Base-by-base conservation (phyloP, 35 echinoderm and acorn worm genomes). In the Amphiura filiformis region DNA sequence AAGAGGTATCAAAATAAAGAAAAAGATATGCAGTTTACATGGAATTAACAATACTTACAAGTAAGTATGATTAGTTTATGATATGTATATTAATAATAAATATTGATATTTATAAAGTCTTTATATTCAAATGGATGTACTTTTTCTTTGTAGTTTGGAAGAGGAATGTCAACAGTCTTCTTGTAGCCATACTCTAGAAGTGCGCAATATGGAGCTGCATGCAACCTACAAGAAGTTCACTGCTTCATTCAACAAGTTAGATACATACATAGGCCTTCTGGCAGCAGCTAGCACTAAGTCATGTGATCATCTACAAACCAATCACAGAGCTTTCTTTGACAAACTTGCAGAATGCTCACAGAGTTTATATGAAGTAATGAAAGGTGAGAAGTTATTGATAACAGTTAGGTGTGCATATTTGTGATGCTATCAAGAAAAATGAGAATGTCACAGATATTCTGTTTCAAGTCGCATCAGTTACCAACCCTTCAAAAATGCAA, bases 191-290 rank as follows among this genome's bases (percentile, higher is more conserved):
- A 99, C 96, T 12, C 80, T 99, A 23, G 96, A 99, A 88, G 77
- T 90, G 1, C 75, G 96, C 22, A 99, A 99, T 84, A 99, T 99
- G 96, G 96, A 99, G n/a, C 87, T 99, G 12, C 96, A 95, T 52
- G 84, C 77, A 3, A 80, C 96, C 13, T 86, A 95, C 56, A 91
- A 95, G 79, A 91, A 81, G 57, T 84, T 99, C 77, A 78, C 86
- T 18, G 83, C 96, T 26, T 93, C 90, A 44, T 85, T 99, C 42
- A 87, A 82, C 31, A 93, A 80, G 26, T 76, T 99, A 20, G 93
- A 99, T 17, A 92, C 90, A 56, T 99, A 94, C 81, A 41, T 99
- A 75, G 76, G 81, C 28, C 84, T 92, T 0, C 83, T 99, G 76
- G 96, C 93, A 33, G 87, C 93, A 35, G 87, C 90, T 49, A 99